A percentile compares a stretch with the other conserved stretches of the same genome.
These are phyloP conservation scores for Spea multiplicata DNA, from an alignment of 2,113 vertebrate species.

Conservation along the genomic window DNA sequence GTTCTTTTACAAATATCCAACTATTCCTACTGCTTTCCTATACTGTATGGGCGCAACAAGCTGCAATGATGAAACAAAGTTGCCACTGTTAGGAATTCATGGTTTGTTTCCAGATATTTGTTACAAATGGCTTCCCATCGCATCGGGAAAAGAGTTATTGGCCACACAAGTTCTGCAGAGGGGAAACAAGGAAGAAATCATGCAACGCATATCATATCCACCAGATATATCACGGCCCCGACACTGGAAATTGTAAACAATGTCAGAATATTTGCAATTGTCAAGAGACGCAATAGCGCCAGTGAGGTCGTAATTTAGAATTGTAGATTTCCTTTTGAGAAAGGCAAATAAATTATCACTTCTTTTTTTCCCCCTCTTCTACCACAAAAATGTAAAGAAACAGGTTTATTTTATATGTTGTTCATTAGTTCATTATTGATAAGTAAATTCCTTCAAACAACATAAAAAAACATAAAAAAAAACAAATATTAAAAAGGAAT, in stretches of 20 bases:
- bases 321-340: background rate
- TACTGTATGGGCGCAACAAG: background rate
- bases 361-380: background rate
- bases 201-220: conserved; percentile 11
- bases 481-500: no score
- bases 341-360: background rate
- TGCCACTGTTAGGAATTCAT: background rate
- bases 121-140: background rate
- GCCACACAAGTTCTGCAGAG: background rate
- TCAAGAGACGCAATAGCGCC: conserved; percentile 19
- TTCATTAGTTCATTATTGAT: background rate
- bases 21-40: no score
- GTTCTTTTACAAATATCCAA: no score
- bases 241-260: conserved; percentile 11
- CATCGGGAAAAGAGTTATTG: background rate
- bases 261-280: conserved; percentile 7
- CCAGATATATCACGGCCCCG: background rate
- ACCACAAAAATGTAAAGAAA: background rate
- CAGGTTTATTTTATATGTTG: background rate
- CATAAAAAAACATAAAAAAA: no score
- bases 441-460: no score
- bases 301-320: background rate
- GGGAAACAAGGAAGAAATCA: background rate
- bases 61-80: background rate
- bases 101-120: background rate